These are phyloP conservation scores for Sycobia sp. DNA, from an alignment of 1,140 invertebrate species.

Conservation along the genomic window DNA sequence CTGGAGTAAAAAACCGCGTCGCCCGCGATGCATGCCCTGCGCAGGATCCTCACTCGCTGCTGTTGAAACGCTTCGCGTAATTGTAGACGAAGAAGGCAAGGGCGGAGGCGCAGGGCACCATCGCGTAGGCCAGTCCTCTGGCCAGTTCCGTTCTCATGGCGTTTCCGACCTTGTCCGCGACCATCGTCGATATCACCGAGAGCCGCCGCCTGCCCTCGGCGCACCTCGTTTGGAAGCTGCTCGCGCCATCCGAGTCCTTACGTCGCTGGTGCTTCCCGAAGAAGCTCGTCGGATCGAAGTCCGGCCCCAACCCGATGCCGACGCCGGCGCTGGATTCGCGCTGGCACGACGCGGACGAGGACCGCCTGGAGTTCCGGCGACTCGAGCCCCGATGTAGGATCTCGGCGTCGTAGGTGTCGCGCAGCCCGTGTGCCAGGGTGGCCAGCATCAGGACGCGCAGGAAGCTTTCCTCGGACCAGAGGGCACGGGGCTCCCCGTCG, in stretches of 20 bases:
- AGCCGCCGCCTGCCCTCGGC: conserved; percentile 42
- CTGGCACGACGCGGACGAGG: not conserved
- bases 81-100: conserved; percentile 32
- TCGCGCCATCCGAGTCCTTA: not conserved
- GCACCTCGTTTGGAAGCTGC: conserved; percentile 1
- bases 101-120: conserved; percentile 51
- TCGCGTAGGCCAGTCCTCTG: conserved; percentile 46
- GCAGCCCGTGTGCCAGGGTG: conserved; percentile 8
- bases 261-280: conserved; percentile 6
- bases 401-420: conserved; percentile 30
- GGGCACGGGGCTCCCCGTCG: not conserved
- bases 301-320: too few relatives aligned
- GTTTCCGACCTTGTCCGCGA: conserved; percentile 46
- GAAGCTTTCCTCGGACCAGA: not conserved
- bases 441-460: conserved; percentile 15
- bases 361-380: conserved; percentile 1
- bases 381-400: conserved; percentile 27
- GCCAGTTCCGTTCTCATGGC: conserved; percentile 49
- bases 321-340: not conserved
- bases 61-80: conserved; percentile 18
- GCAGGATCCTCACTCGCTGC: too few relatives aligned
- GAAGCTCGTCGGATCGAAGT: not conserved
- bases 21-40: too few relatives aligned
- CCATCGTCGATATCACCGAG: conserved; percentile 47
- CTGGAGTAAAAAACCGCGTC: too few relatives aligned